These are phyloP conservation scores for Sesia apiformis DNA, from an alignment of 2,888 invertebrate genomes.

Conservation along the genomic window DNA sequence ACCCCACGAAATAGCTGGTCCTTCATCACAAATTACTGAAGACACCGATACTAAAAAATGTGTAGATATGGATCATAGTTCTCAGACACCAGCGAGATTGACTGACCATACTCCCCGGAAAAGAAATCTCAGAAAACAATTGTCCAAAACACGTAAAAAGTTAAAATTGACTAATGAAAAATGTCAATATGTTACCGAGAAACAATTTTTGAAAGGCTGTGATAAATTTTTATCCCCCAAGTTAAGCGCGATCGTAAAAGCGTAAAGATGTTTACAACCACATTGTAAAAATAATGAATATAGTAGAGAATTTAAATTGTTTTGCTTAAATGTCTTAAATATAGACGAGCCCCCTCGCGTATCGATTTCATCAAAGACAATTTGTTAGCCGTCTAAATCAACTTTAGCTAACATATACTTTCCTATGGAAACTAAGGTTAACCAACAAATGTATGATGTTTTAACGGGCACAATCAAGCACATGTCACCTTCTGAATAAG, in stretches of 20 bases:
- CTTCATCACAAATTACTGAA: no score
- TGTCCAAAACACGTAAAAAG: no score
- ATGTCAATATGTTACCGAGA: not conserved
- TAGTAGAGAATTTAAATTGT: not conserved
- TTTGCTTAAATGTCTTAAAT: not conserved
- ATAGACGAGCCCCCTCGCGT: no score
- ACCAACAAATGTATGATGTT: not conserved
- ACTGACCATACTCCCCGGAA: no score
- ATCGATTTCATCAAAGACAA: not conserved
- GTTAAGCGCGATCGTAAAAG: not conserved
- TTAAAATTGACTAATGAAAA: no score
- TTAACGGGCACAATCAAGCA: not conserved
- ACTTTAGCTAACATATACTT: not conserved
- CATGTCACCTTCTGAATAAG: not conserved
- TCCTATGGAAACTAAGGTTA: not conserved
- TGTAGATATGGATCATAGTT: no score
- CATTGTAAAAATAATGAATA: no score
- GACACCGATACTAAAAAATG: no score
- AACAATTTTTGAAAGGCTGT: conserved; percentile 1
- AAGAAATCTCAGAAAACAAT: no score
- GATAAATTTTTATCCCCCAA: conserved; percentile 1
- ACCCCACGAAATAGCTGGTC: no score
- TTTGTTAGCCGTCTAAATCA: conserved; percentile 1
- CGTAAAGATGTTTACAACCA: not conserved
- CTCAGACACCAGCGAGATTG: no score